Percentiles rank a stretch among this genome's conserved stretches.
These are phyloP conservation scores for Chloroceryle amazona DNA, from an alignment of 2,797 vertebrate genomes.

Conservation along the genomic window DNA sequence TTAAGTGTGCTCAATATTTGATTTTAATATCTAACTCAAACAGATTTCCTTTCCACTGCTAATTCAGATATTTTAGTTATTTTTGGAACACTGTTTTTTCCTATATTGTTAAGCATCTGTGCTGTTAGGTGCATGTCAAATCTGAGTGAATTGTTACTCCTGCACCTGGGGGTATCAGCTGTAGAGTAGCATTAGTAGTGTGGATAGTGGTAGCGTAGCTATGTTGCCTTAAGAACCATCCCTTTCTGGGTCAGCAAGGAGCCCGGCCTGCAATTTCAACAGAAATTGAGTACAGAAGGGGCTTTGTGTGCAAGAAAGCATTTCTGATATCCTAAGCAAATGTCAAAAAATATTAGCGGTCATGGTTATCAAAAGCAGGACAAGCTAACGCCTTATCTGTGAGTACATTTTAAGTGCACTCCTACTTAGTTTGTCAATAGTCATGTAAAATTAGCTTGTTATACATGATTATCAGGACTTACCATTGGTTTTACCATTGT, in stretches of 20 bases:
- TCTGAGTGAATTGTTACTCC: not conserved
- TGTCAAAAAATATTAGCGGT: not conserved
- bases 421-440: not conserved
- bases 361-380: not conserved
- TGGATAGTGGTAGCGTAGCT: not conserved
- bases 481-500: not conserved
- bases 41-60: not conserved
- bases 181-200: accelerated
- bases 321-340: not conserved
- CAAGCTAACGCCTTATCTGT: not conserved
- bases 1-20: not conserved
- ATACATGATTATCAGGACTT: not conserved
- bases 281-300: not conserved
- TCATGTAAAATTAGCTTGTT: not conserved
- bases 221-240: not conserved
- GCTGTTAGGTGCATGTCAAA: not conserved
- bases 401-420: not conserved
- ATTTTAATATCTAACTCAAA: not conserved
- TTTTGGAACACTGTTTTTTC: not conserved
- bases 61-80: not conserved
- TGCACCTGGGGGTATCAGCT: not conserved
- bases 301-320: not conserved
- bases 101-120: not conserved
- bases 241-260: not conserved
- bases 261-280: not conserved